These are phyloP conservation scores for Ophion ventricosus DNA, from an alignment of 2,888 invertebrate genomes.

Conservation along the genomic window DNA sequence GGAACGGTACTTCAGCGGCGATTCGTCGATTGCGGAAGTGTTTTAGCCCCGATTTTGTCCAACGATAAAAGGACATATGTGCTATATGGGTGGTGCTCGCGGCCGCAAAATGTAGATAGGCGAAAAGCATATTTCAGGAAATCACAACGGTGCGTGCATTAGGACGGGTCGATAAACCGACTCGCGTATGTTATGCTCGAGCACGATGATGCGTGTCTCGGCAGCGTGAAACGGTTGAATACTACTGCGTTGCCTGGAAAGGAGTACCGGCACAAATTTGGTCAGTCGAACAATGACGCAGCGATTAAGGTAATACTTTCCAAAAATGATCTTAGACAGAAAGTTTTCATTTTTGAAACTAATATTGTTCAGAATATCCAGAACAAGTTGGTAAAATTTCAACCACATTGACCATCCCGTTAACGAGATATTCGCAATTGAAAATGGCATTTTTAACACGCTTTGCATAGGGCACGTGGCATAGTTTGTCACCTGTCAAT, in stretches of 20 bases:
- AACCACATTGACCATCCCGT: too few relatives aligned
- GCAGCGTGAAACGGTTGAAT: background rate
- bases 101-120: slow-evolving; percentile 46
- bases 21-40: slow-evolving; percentile 41
- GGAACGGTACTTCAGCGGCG: slow-evolving; percentile 9
- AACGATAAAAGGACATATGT: slow-evolving; percentile 32
- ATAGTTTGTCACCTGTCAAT: too few relatives aligned
- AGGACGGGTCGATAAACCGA: slow-evolving; percentile 20
- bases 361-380: too few relatives aligned
- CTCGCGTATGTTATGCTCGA: slow-evolving; percentile 2
- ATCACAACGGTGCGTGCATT: slow-evolving; percentile 20
- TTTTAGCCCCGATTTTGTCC: slow-evolving; percentile 32
- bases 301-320: too few relatives aligned
- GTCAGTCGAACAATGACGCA: slow-evolving; percentile 14
- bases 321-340: too few relatives aligned
- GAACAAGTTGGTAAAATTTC: too few relatives aligned
- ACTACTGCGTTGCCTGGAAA: background rate
- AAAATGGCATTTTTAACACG: too few relatives aligned
- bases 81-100: slow-evolving; percentile 39
- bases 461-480: too few relatives aligned
- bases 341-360: too few relatives aligned
- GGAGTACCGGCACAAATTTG: slow-evolving; percentile 8
- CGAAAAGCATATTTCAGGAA: slow-evolving; percentile 43
- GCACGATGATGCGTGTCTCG: background rate
- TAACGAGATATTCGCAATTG: too few relatives aligned